Base-by-base conservation (phyloP, 2,797 vertebrate genomes). In the Tragelaphus oryx region DNA sequence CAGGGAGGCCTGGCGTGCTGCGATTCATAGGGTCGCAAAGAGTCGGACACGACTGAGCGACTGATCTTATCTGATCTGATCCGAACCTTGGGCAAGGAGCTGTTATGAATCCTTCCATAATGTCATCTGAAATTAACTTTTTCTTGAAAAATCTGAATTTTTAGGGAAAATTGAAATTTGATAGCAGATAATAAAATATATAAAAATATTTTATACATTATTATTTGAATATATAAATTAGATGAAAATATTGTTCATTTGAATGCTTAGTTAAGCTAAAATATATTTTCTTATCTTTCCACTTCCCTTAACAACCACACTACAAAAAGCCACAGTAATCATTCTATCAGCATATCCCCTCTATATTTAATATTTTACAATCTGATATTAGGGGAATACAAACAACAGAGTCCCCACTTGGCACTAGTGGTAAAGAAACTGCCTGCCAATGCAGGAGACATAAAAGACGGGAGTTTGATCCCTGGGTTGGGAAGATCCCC, bases 41-140 rank as follows among this genome's bases (percentile, higher is more conserved):
- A 41, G 37, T 41, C 37, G 37, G 37, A 41, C 4, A 41, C 5
- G 37, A 41, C 37, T 41, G 37, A 41, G 37, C 37, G 37, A 41
- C 37, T 41, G 37, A 41, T 41, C 37, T 41, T 41, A 41, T 41
- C 37, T 41, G 37, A 41, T 41, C 37, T 41, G 37, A 41, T 41
- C 41, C 4, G 41, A 80, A 91, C 55, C 46, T 59, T 87, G 90
- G 71, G 7, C 54, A 90, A 71, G 46, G 24, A 87, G 76, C 90
- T 94, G 17, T 78, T 88, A 92, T 94, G 81, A 94, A 79, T 85
- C 78, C 55, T 96, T 96, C 82, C 13, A 44, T 94, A 54, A 92
- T 75, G 65, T 92, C 22, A 30, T 62, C 37, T 87, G 82, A 93
- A 88, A 84, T 80, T 60, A 94, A 55, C 76, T 83, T 95, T 95